Base-by-base conservation (phyloP, 2,888 invertebrate genomes). In the Cheilosia vulpina region DNA sequence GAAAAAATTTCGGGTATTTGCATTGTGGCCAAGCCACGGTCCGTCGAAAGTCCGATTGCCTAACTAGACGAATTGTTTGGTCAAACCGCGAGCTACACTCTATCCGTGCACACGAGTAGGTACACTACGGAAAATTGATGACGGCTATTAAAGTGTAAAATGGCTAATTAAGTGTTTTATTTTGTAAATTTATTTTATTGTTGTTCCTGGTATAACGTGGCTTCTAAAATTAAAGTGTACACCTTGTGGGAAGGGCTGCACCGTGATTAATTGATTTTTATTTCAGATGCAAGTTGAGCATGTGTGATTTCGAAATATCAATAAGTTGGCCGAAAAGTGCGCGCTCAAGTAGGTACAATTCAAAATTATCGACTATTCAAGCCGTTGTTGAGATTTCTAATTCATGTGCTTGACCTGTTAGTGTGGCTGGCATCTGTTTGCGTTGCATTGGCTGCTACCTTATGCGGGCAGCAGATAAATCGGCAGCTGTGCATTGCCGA, bases 81-180 rank as follows among this genome's bases (percentile, higher is more conserved):
- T 15, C 41, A 50, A 68, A 17, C 45, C 31, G 17, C 15, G 47
- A 13, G 5, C 11, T 41, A 7, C 17, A 17, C 24, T 7, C 41
- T 3, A 11, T 13, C 19, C 21, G 41, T 43, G 19, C 41, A 52
- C 21, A 55, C 50, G 24, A 50, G 27, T 6, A 27, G 27, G 27
- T 27, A 27, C 27, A 6, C 17, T 7, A 21, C 11, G 58, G 27
- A 53, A 60, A 75, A 80, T 62, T 68, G 19, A 80, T 75, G 73
- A 53, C 68, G 50, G 41, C 80, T 68, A 80, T 80, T 62, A 80
- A 80, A 45, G 62, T 75, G 68, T 65, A 80, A 80, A 80, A 80
- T 80, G 55, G 73, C 68, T 80, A 80, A 75, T 80, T 80, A 80
- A 80, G 66, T 75, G 80, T 57, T 80, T 80, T 75, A 62, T 68